Evolutionary conservation across 2,888 invertebrate genomes (phyloP), one percentile per base, ranked within the genome.

Genomic region (Dolomedes plantarius): DNA sequence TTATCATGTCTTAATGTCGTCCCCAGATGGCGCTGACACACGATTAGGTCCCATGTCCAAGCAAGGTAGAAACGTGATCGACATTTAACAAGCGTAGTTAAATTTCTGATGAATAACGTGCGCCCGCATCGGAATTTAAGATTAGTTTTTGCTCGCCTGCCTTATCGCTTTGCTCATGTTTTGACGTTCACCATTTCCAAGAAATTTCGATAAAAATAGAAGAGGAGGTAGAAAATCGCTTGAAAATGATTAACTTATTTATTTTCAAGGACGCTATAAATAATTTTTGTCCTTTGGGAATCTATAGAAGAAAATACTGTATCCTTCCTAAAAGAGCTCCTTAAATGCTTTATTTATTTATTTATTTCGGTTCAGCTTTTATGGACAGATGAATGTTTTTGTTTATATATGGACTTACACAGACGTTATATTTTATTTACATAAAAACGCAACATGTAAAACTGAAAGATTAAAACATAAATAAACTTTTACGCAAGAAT

Each of bases 21-120:
- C 74, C 13, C 78, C 85, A 86, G 85, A 67, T 86, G 85, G 78
- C 85, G 28, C 28, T 86, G 78, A 74, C 74, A 86, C 23, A 39
- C 50, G 67, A 69, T 79, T 74, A 68, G 31, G 72, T 73, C 68
- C 27, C 73, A 32, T 68, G 56, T 39, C 31, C 41, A 16, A 29
- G 29, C 23, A 41, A 31, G 36, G 29, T 9, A 67, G 28, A 19
- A 13, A 69, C 68, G 68, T 68, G 78, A 85, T 78, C 62, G 73
- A 78, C 62, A 62, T 78, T 78, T 73, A 78, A 78, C 68, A 77
- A 78, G 72, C 46, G n/a, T 31, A 76, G 75, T 82, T 71, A 82
- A 76, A 76, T 82, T 82, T 62, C 76, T 71, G 76, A 81, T 82
- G 69, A 76, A 71, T 71, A 69, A n/a, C 46, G 41, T 19, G 65